phyloP scores from a whole-genome alignment of 2,113 vertebrate species.

The Platysternon megacephalum region DNA sequence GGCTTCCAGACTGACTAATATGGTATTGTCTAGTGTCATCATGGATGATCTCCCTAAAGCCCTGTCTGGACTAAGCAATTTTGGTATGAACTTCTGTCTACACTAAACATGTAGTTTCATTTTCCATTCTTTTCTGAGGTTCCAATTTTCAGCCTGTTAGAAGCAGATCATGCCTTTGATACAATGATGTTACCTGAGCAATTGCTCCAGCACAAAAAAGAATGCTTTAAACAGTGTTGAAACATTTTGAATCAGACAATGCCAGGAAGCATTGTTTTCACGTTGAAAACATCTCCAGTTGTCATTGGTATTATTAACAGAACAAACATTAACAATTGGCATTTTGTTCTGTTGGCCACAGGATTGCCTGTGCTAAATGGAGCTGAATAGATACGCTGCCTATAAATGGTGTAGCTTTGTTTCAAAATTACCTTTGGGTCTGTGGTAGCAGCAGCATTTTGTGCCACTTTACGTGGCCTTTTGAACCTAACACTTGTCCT shows the following conservation, averaged over 20 bases:
- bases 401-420: background rate
- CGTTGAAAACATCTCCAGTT: background rate
- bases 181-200: background rate
- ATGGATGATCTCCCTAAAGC: background rate
- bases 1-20: background rate
- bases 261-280: background rate
- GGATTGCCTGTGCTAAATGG: background rate
- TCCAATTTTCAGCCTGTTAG: background rate
- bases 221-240: background rate
- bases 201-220: background rate
- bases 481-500: background rate
- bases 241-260: background rate
- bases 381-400: fast-evolving
- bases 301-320: background rate
- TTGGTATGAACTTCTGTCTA: background rate
- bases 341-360: background rate
- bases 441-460: background rate
- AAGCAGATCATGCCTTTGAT: too few species aligned
- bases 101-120: background rate
- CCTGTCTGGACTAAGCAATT: fast-evolving
- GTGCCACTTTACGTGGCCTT: background rate
- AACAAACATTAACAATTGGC: background rate
- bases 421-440: fast-evolving
- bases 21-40: background rate
- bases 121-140: background rate